Base-by-base conservation (phyloP, 92 coral and sea anemone species). In the Palythoa grandis region DNA sequence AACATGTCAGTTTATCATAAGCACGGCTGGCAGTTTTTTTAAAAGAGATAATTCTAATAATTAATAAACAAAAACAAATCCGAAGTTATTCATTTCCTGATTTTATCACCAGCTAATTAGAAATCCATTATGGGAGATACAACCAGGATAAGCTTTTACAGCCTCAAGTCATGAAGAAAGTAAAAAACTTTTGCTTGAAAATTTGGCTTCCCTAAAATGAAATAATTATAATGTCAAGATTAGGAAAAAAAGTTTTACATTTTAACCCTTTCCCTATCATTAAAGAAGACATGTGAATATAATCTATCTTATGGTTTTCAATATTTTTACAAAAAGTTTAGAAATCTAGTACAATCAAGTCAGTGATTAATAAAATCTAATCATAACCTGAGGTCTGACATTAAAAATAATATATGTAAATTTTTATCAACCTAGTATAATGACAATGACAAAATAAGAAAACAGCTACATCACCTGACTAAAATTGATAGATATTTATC, bases 71-170 rank as follows among this genome's bases (percentile, higher is more conserved):
- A 76, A 50, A 52, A 50, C 9, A 52, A 52, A 22, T 52, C 19
- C 24, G 39, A 52, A 65, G 66, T 53, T 35, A 52, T 12, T 19
- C 23, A 76, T 54, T 76, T 76, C 66, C 82, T 76, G 68, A 76
- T 76, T 53, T 54, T 76, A 76, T 76, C 82, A 53, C 12, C 61
- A 24, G 22, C 82, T 76, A 25, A 76, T 76, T 54, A 53, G 40
- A 76, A 76, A 76, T 76, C 68, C 82, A 76, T 76, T 76, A 54
- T 5, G 22, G 12, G 12, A 76, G 82, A 24, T 25, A 54, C 50
- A 23, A 69, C 7, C 14, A 52, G 22, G 82, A 76, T 76, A 54
- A 76, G 11, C 25, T 54, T 29, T 54, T 54, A 16, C 35, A 24
- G 48, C 67, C 67, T 14, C 23, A 2, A 53, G 67, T 12, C 25